phyloP scores from a whole-genome alignment of 2,797 vertebrate genomes.

The Eupleurogrammus muticus region DNA sequence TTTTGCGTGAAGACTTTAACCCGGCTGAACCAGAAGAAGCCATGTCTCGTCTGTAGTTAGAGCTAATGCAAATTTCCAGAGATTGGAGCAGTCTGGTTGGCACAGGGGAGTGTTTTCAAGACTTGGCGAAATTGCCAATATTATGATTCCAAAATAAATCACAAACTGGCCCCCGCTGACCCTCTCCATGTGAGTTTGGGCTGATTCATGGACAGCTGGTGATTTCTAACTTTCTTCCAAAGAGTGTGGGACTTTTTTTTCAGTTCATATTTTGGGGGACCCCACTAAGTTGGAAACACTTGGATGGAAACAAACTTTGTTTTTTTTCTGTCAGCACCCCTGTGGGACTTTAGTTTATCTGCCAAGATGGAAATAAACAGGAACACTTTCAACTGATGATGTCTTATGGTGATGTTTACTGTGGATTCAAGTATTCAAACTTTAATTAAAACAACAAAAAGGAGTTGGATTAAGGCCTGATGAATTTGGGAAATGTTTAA shows the following conservation, averaged over 20 bases:
- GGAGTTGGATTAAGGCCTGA: neutral
- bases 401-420: neutral
- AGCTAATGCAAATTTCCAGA: neutral
- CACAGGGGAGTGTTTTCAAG: neutral
- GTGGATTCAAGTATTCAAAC: neutral
- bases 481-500: neutral
- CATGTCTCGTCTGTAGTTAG: neutral
- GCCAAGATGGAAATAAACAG: constrained; percentile 13
- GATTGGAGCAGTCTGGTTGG: neutral
- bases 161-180: neutral
- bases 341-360: constrained; percentile 17
- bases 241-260: neutral
- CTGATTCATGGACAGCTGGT: constrained; percentile 12
- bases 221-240: constrained; percentile 13
- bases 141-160: neutral
- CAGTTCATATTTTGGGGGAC: constrained; percentile 16
- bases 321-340: neutral
- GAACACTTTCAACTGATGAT: neutral
- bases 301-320: neutral
- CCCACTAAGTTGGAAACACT: neutral
- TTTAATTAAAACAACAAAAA: neutral
- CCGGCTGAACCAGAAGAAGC: neutral
- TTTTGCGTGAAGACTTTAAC: neutral
- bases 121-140: neutral
- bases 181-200: constrained; percentile 2